A percentile compares a stretch with the other conserved stretches of the same genome.
These are phyloP conservation scores for Gobio gobio DNA, from an alignment of 2,113 vertebrate species.

Conservation along the genomic window DNA sequence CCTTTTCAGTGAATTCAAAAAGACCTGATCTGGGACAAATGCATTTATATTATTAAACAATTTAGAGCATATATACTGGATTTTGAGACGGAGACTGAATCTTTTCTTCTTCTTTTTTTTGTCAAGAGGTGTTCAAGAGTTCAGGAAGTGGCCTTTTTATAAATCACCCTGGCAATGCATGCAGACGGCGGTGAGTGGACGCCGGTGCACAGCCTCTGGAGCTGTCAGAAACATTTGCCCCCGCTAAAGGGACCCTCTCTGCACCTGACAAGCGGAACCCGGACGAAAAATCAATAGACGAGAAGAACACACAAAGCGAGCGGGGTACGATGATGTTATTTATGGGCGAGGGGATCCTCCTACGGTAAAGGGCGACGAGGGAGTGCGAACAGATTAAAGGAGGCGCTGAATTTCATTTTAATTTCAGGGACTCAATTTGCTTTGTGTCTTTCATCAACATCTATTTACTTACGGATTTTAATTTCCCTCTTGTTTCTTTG, in stretches of 20 bases:
- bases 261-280: constrained; percentile 47
- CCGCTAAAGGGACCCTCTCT: constrained; percentile 59
- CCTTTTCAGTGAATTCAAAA: neutral
- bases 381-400: constrained; percentile 50
- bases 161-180: constrained; percentile 68
- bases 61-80: neutral
- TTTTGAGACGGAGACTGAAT: neutral
- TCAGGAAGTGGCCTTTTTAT: constrained; percentile 69
- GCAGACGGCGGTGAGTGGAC: constrained; percentile 67
- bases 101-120: neutral
- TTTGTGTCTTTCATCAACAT: constrained; percentile 57
- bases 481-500: constrained; percentile 52
- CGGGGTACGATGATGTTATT: constrained; percentile 16
- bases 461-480: constrained; percentile 53
- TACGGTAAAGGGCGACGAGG: constrained; percentile 29
- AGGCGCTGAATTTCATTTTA: constrained; percentile 57
- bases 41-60: neutral
- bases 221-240: constrained; percentile 75
- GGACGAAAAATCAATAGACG: constrained; percentile 30
- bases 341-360: constrained; percentile 25
- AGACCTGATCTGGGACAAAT: neutral
- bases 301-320: constrained; percentile 16
- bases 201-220: constrained; percentile 61
- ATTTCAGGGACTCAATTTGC: constrained; percentile 59
- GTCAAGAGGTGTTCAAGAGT: neutral